phyloP scores from a whole-genome alignment of 2,797 vertebrate genomes.

The Hipposideros larvatus region DNA sequence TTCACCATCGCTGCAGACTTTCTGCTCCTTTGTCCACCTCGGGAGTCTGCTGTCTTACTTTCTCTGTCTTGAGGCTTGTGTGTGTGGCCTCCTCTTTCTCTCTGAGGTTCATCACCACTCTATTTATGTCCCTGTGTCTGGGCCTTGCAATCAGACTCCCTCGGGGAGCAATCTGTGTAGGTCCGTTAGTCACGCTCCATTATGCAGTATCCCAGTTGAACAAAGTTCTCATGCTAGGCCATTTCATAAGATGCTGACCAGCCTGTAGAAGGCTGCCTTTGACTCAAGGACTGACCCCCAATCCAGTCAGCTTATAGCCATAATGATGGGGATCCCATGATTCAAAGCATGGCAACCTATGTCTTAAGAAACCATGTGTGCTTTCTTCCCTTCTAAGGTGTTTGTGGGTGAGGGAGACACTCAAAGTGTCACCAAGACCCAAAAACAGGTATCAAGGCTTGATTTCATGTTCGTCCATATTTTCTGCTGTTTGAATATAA shows the following conservation, averaged over 20 bases:
- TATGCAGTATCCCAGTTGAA: not conserved
- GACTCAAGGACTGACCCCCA: not conserved
- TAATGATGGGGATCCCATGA: not conserved
- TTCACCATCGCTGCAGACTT: fast-evolving
- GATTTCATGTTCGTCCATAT: not conserved
- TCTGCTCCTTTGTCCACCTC: not conserved
- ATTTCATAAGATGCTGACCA: not conserved
- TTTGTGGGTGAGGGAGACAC: not conserved
- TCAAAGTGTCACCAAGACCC: not conserved
- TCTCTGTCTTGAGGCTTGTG: not conserved
- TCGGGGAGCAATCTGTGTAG: not conserved
- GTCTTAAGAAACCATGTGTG: not conserved
- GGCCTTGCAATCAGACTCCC: not conserved
- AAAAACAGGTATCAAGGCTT: not conserved
- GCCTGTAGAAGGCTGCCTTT: not conserved
- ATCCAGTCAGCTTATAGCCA: not conserved
- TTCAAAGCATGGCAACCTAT: not conserved
- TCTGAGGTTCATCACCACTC: not conserved
- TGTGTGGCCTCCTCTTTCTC: not conserved
- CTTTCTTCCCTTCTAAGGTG: not conserved
- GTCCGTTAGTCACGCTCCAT: not conserved
- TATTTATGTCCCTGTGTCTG: not conserved
- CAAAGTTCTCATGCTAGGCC: not conserved
- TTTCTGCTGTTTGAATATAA: not conserved
- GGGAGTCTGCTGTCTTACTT: not conserved